These are phyloP conservation scores for Sus cebifrons DNA, from an alignment of 2,797 vertebrate species.

Conservation along the genomic window DNA sequence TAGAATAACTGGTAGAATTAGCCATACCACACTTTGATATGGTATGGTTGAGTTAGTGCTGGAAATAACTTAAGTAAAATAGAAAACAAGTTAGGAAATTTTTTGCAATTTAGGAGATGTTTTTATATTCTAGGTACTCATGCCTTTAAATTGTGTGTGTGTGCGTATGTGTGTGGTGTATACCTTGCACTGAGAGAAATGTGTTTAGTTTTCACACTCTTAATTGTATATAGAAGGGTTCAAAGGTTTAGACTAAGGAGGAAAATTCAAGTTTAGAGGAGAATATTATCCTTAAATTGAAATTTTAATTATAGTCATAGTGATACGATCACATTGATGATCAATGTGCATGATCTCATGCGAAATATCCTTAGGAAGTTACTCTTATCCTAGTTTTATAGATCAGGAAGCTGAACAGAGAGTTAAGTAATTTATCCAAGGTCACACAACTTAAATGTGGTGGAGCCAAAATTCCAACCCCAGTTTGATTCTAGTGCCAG, in stretches of 20 bases:
- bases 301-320: conserved; percentile 30
- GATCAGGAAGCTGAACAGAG: not conserved
- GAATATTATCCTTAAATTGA: conserved; percentile 26
- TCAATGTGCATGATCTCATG: conserved; percentile 6
- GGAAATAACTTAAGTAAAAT: conserved; percentile 35
- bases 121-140: conserved; percentile 3
- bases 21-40: not conserved
- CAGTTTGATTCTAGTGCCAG: not conserved
- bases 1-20: not conserved
- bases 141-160: not conserved
- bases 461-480: conserved; percentile 14
- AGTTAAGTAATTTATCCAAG: conserved; percentile 52
- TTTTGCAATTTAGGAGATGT: not conserved
- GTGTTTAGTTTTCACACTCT: conserved; percentile 49
- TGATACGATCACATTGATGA: not conserved
- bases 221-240: conserved; percentile 18
- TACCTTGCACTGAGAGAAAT: not conserved
- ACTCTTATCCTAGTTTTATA: conserved; percentile 49
- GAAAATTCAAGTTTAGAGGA: conserved; percentile 43
- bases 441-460: not conserved
- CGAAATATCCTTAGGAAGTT: conserved; percentile 19
- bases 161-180: not conserved
- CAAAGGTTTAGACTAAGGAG: conserved; percentile 58
- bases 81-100: not conserved
- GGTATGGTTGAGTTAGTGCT: not conserved